Evolutionary conservation across 2,113 vertebrate species (phyloP), one percentile per base, ranked within the genome.

Genomic region (Cephalopholis sonnerati): DNA sequence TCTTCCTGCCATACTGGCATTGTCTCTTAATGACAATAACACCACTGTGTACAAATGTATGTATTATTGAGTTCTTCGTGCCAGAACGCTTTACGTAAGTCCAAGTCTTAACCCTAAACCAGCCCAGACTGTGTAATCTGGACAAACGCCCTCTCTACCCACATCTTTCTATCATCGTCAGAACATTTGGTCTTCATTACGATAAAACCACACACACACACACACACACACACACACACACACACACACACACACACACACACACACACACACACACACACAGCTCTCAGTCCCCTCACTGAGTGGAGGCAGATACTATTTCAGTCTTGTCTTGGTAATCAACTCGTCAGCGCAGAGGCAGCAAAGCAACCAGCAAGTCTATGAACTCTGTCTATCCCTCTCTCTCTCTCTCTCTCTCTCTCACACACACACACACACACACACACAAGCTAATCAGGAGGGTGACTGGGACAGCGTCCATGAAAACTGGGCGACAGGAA

Each of bases 401-500:
- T 7, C 24, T 29, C 53, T n/a, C 77, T 55, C 55, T n/a, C 77
- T 36, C 73, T 24, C 80, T 36, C 78, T 32, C 32, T n/a, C n/a
- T n/a, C n/a, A n/a, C 63, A 20, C 64, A 66, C 64, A 32, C 65
- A 51, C 46, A 65, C 36, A 44, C 63, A 46, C 24, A 51, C 65
- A 29, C 65, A 48, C 4, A 2, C 4, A 22, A 74, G 59, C 81
- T 90, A 93, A 92, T 93, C 92, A 93, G 82, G 68, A 57, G 39
- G 58, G 62, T 29, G 72, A 87, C 53, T 58, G 69, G 78, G 85
- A 84, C 82, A 62, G 81, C 13, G 5, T 91, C 59, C 87, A 79
- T 62, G 80, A 89, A 94, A 90, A 85, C 85, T 24, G 82, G 83
- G 69, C 64, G 80, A 91, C 90, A 92, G 93, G 91, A 94, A 93